Conservation (phyloP, 2,888 invertebrate species). For the Chrysotoxum bicinctum region DNA sequence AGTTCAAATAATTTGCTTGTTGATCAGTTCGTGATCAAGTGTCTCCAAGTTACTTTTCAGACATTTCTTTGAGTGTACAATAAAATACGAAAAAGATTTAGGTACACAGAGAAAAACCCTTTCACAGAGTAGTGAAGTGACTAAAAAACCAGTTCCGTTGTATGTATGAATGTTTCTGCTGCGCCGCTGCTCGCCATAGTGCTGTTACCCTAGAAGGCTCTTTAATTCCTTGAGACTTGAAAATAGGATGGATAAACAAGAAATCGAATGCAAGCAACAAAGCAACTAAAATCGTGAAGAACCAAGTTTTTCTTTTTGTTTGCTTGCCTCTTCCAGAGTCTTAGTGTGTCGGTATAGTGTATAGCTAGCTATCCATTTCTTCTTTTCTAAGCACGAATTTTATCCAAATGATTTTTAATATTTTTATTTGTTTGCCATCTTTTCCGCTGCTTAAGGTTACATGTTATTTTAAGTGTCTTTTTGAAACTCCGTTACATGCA, state of each 20-base stretch:
- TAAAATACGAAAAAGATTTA: not conserved
- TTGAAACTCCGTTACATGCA: slow-evolving; percentile 43
- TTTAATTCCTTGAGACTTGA: not conserved
- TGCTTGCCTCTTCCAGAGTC: slow-evolving; percentile 12
- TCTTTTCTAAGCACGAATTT: not conserved
- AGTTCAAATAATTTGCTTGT: not conserved
- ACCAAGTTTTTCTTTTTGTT: slow-evolving; percentile 1
- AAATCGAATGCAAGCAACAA: slow-evolving; percentile 34
- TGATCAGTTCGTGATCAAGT: not conserved
- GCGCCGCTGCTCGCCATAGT: not conserved
- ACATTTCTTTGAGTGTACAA: not conserved
- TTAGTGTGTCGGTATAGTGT: not conserved
- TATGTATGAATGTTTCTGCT: slow-evolving; percentile 13
- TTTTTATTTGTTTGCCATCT: slow-evolving; percentile 39
- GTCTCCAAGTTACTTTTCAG: not conserved
- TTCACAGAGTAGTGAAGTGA: slow-evolving; percentile 30
- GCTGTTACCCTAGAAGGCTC: not conserved
- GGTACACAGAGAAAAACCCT: slow-evolving; percentile 4
- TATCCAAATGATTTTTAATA: slow-evolving; percentile 12
- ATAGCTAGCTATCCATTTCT: not conserved
- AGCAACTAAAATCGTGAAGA: slow-evolving; percentile 39
- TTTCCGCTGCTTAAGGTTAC: not conserved
- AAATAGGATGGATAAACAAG: slow-evolving; percentile 26
- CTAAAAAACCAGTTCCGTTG: slow-evolving; percentile 62
- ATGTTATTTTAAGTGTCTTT: slow-evolving; percentile 12